Evolutionary conservation across 1,140 invertebrate genomes (phyloP).

Genomic region (Microplitis mediator): DNA sequence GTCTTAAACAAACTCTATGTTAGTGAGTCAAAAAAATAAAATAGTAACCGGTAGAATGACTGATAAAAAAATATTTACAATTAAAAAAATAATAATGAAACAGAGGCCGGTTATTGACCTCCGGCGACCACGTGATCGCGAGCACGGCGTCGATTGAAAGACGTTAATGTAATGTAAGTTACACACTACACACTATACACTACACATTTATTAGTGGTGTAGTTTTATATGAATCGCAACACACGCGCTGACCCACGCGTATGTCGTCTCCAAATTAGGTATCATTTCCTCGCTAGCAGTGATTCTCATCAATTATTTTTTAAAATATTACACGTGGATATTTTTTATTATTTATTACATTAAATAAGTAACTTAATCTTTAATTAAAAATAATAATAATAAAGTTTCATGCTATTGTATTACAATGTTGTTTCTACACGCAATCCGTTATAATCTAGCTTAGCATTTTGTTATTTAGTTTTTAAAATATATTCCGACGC

Average conservation of each 20-base stretch:
- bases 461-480: too few species aligned
- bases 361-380: neutral
- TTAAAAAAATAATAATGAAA: neutral
- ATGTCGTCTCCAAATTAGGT: slow-evolving; percentile 52
- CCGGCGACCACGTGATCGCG: slow-evolving; percentile 17
- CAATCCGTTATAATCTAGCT: neutral
- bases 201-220: slow-evolving; percentile 22
- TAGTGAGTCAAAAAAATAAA: neutral
- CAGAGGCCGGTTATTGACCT: slow-evolving; percentile 27
- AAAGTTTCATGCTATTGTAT: too few species aligned
- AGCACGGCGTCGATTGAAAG: slow-evolving; percentile 37
- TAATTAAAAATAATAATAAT: too few species aligned
- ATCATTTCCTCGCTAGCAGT: slow-evolving; percentile 50
- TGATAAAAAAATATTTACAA: neutral
- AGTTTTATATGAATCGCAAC: slow-evolving; percentile 35
- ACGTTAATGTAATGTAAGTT: slow-evolving; percentile 31
- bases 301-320: slow-evolving; percentile 37
- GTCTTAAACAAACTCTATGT: neutral
- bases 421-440: too few species aligned
- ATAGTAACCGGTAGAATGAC: too few species aligned
- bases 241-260: slow-evolving; percentile 43
- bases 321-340: neutral
- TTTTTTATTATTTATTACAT: neutral
- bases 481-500: too few species aligned
- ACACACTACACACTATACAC: slow-evolving; percentile 16